Evolutionary conservation across 2,797 vertebrate species (phyloP).

Genomic region (Etheostoma perlongum): DNA sequence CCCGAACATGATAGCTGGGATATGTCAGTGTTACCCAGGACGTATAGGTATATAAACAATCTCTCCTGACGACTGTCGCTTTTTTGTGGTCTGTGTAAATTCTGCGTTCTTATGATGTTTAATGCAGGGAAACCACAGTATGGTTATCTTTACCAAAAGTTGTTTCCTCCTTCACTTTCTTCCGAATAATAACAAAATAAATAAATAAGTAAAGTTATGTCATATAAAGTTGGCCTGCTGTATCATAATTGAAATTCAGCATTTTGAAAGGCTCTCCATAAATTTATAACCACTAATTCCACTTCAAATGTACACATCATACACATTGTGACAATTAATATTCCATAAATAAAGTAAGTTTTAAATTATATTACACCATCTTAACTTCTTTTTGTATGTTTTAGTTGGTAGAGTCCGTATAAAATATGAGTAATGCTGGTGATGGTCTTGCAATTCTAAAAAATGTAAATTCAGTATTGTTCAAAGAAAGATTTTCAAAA

Average conservation of each 20-base stretch:
- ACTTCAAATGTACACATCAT: background rate
- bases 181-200: background rate
- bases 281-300: background rate
- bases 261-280: background rate
- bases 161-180: background rate
- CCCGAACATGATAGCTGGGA: slow-evolving; percentile 23
- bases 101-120: slow-evolving; percentile 60
- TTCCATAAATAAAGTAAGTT: background rate
- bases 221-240: background rate
- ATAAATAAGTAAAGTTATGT: background rate
- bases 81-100: slow-evolving; percentile 59
- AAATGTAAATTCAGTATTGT: background rate
- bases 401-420: background rate
- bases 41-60: slow-evolving; percentile 52
- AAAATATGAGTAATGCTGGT: background rate
- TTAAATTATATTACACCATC: background rate
- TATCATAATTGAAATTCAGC: background rate
- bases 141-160: background rate
- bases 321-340: too few relatives aligned
- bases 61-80: slow-evolving; percentile 42
- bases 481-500: background rate
- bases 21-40: slow-evolving; percentile 41
- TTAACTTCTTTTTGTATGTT: background rate
- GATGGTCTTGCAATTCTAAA: background rate
- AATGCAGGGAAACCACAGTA: slow-evolving; percentile 31